Evolutionary conservation across 37 sponge, comb jelly and placozoan genomes (phyloP).

Genomic region (Chondrosia reniformis): DNA sequence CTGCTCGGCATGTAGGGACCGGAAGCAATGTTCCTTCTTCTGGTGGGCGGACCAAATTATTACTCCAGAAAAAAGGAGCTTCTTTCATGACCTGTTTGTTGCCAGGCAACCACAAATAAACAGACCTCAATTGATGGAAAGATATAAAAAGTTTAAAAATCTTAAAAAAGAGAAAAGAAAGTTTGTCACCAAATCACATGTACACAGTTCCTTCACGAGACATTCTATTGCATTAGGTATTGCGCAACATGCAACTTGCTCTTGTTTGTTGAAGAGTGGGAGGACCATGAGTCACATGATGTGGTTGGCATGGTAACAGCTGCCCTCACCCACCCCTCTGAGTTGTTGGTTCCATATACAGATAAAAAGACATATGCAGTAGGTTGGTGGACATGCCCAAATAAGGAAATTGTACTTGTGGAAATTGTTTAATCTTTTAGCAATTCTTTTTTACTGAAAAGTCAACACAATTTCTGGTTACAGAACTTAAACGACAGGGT

Average conservation of each 20-base stretch:
- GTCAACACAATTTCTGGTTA: conserved; percentile 32
- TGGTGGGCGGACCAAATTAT: conserved; percentile 73
- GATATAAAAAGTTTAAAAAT: neutral
- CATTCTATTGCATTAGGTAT: too few relatives aligned
- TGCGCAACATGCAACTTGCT: neutral
- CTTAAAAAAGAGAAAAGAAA: too few relatives aligned
- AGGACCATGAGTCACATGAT: conserved; percentile 26
- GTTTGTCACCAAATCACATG: too few relatives aligned
- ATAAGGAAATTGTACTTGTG: neutral
- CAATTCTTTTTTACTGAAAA: conserved; percentile 76
- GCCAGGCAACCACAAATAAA: conserved; percentile 30
- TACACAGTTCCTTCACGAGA: too few relatives aligned
- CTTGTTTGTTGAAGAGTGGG: neutral
- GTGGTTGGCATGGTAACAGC: conserved; percentile 11
- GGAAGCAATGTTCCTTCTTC: conserved; percentile 84
- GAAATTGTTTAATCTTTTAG: conserved; percentile 21
- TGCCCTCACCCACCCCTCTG: conserved; percentile 30
- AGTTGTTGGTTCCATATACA: conserved; percentile 34
- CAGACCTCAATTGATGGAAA: neutral
- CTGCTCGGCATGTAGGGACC: conserved; percentile 79
- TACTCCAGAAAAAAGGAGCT: conserved; percentile 37
- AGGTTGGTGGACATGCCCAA: neutral
- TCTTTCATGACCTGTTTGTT: conserved; percentile 34
- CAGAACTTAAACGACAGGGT: conserved; percentile 45
- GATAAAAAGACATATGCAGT: conserved; percentile 64